Evolutionary conservation across 2,888 invertebrate species (phyloP).

Genomic region (Epinotia nisella): DNA sequence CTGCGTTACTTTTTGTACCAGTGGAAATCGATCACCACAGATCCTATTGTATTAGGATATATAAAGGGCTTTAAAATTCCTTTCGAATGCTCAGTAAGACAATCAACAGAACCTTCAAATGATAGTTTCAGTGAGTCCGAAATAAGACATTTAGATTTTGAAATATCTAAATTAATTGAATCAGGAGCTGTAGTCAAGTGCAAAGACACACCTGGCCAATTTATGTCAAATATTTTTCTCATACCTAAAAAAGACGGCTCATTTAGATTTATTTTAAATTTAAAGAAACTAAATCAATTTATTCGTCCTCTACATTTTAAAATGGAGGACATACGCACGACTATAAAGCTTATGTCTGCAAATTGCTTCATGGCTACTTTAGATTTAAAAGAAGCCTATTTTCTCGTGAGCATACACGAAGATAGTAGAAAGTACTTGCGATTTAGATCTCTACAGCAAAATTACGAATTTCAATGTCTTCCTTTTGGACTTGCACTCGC

Average conservation of each 20-base stretch:
- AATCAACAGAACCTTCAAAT: background rate
- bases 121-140: background rate
- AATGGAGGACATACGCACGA: conserved; percentile 45
- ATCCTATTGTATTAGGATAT: conserved; percentile 18
- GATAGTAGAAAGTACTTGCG: too few species aligned
- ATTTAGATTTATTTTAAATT: conserved; percentile 42
- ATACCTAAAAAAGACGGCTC: conserved; percentile 18
- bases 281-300: conserved; percentile 43
- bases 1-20: too few species aligned
- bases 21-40: conserved; percentile 11
- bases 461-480: conserved; percentile 45
- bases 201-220: too few species aligned
- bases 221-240: conserved; percentile 10
- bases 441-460: too few species aligned
- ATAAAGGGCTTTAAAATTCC: conserved; percentile 10
- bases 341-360: conserved; percentile 26
- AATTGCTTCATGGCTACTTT: conserved; percentile 39
- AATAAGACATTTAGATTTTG: background rate
- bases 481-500: conserved; percentile 43
- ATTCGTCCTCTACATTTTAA: conserved; percentile 41
- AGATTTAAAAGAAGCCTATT: too few species aligned
- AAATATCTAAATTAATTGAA: background rate
- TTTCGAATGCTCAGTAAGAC: background rate
- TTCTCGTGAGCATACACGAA: too few species aligned
- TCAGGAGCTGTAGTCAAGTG: background rate